Base-by-base conservation (phyloP, 1,140 invertebrate genomes). In the Littorina saxatilis region DNA sequence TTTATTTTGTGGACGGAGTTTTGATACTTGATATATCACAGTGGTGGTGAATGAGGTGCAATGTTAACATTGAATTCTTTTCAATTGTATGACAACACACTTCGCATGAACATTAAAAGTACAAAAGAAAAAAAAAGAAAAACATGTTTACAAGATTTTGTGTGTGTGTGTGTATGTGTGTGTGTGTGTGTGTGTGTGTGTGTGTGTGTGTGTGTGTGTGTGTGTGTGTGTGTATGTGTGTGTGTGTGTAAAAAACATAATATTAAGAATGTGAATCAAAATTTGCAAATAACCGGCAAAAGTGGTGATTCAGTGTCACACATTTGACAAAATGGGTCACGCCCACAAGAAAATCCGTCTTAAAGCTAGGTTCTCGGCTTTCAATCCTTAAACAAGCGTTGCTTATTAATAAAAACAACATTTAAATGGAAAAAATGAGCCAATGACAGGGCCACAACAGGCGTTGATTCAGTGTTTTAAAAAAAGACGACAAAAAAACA, bases 91-190 rank as follows among this genome's bases (percentile, higher is more conserved):
- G 9, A 50, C 47, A 50, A 11, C 20, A 50, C 47, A 7, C 7
- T 27, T 39, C 17, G 5, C 29, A 39, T 35, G n/a, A n/a, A n/a
- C n/a, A n/a, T n/a, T n/a, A n/a, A n/a, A n/a, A n/a, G n/a, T n/a
- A n/a, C n/a, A n/a, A n/a, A n/a, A n/a, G n/a, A n/a, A n/a, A n/a
- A n/a, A n/a, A n/a, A n/a, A n/a, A n/a, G n/a, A n/a, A n/a, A n/a
- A n/a, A n/a, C n/a, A n/a, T 32, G 63, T 68, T 13, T 35, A 27
- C 35, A 32, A 32, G 63, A 32, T n/a, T 68, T n/a, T 68, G 63
- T 58, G 55, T 58, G 55, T 58, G 55, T 68, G 63, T 68, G 63
- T 68, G 63, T 68, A 32, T 68, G 63, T 68, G 63, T 68, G 63
- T 35, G 63, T 68, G 63, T 68, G 63, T 68, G 63, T 35, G 63